Base-by-base conservation (phyloP, 2,888 invertebrate species). In the Hypomecis punctinalis region DNA sequence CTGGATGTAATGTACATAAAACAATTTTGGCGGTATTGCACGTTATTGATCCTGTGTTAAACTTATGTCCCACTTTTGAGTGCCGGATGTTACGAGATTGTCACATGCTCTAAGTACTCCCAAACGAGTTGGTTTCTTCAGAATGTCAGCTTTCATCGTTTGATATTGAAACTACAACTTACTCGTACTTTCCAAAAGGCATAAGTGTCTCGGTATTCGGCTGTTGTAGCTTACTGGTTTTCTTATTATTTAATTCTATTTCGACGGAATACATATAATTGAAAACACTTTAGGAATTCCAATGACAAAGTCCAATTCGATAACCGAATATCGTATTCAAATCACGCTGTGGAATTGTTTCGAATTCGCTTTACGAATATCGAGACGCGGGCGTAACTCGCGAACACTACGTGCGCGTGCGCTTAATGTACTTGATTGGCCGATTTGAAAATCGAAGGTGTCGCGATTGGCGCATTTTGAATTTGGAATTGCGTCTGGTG, bases 221-320 rank as follows among this genome's bases (percentile, higher is more conserved):
- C 23, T 23, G 23, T 23, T 23, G 23, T 23, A 23, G 23, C 23
- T 23, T 23, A 23, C 10, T 40, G 40, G 40, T 33, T 52, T 52
- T 40, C 40, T n/a, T 52, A 6, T 52, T 40, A 40, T 33, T 40
- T 52, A 33, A 52, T 23, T 40, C 6, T 5, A 42, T 13, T 57
- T 57, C 33, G 1, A 68, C 81, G 82, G 84, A 83, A 78, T 78
- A 76, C 79, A 76, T 72, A 85, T 88, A 90, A 90, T 82, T 76
- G 90, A 91, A 90, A 91, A 89, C 85, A 74, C 73, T 84, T 83
- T 74, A 72, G 72, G 69, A 73, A 79, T 76, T 78, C 74, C 66
- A 71, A 75, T 72, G 70, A 74, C 72, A 69, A 70, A 68, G 57
- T 63, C 63, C 64, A 63, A 67, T 69, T 75, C 75, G 71, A 73